phyloP scores from a whole-genome alignment of 1,140 invertebrate genomes.

The Rhizoglyphus robini region DNA sequence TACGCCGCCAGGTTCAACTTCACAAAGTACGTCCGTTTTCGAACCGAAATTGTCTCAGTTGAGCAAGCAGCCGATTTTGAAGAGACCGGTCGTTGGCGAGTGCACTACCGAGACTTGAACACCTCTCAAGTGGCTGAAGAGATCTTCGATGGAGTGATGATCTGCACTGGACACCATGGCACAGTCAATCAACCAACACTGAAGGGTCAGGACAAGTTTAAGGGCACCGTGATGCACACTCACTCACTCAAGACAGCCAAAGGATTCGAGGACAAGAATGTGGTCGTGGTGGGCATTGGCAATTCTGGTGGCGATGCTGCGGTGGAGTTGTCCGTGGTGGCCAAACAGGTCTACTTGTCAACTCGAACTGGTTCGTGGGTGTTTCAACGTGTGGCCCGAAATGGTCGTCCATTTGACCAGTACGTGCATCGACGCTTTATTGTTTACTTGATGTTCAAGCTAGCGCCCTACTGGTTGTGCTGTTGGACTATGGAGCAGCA shows the following conservation, averaged over 20 bases:
- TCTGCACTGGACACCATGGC: no score
- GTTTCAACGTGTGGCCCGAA: conserved; percentile 32
- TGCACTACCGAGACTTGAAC: no score
- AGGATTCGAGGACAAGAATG: conserved; percentile 34
- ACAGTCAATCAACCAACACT: conserved; percentile 18
- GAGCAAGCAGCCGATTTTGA: no score
- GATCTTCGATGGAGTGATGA: conserved; percentile 36
- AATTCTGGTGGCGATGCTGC: no score
- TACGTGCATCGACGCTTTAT: conserved; percentile 21
- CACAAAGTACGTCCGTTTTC: no score
- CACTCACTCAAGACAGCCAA: conserved; percentile 33
- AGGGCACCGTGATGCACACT: no score
- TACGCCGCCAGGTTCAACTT: no score
- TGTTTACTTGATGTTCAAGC: conserved; percentile 19
- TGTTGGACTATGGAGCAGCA: conserved; percentile 21
- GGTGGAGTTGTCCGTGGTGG: conserved; percentile 38
- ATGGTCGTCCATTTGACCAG: conserved; percentile 32
- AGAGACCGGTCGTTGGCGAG: no score
- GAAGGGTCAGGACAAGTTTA: conserved; percentile 32
- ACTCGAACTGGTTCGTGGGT: conserved; percentile 39
- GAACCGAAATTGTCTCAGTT: no score
- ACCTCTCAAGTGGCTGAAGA: no score
- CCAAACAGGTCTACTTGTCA: no score
- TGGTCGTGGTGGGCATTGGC: conserved; percentile 43
- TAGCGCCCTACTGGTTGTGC: conserved; percentile 21